Evolutionary conservation across 30 jellyfish, hydroid and myxozoan species (phyloP).

Genomic region (Turritopsis dohrnii): DNA sequence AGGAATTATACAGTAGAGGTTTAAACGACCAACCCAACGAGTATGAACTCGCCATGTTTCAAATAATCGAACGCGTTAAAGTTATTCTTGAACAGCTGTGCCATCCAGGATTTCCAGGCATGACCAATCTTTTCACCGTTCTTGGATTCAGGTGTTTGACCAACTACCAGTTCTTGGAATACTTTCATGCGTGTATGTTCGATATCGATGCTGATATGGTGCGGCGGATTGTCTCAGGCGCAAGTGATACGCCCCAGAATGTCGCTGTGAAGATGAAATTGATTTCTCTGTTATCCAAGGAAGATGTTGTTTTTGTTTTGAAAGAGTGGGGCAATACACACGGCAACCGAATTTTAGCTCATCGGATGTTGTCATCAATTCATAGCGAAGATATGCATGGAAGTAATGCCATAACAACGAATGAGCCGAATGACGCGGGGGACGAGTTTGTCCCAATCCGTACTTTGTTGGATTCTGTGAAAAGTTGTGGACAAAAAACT

Average conservation of each 20-base stretch:
- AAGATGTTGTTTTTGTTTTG: constrained; percentile 35
- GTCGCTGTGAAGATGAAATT: constrained; percentile 42
- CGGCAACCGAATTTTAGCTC: constrained; percentile 38
- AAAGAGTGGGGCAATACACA: constrained; percentile 57
- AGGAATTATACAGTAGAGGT: constrained; percentile 30
- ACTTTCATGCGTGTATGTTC: constrained; percentile 55
- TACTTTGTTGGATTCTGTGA: neutral
- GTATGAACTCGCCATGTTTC: constrained; percentile 58
- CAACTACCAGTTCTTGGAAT: constrained; percentile 47
- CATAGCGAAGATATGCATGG: constrained; percentile 21
- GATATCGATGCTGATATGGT: constrained; percentile 42
- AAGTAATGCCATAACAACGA: neutral
- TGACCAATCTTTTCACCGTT: constrained; percentile 39
- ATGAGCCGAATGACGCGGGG: neutral
- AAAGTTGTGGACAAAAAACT: constrained; percentile 2
- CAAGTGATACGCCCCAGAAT: constrained; percentile 33
- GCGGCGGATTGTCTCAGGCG: constrained; percentile 40
- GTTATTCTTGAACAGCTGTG: constrained; percentile 41
- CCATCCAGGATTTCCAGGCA: constrained; percentile 45
- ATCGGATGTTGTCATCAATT: constrained; percentile 39
- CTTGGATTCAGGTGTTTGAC: constrained; percentile 76
- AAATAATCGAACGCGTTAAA: constrained; percentile 60
- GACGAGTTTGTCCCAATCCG: constrained; percentile 1
- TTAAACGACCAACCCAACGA: constrained; percentile 25
- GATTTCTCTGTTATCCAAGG: constrained; percentile 42